Evolutionary conservation across 2,797 vertebrate genomes (phyloP), one percentile per base, ranked within the genome.

Genomic region (Decapterus maruadsi): DNA sequence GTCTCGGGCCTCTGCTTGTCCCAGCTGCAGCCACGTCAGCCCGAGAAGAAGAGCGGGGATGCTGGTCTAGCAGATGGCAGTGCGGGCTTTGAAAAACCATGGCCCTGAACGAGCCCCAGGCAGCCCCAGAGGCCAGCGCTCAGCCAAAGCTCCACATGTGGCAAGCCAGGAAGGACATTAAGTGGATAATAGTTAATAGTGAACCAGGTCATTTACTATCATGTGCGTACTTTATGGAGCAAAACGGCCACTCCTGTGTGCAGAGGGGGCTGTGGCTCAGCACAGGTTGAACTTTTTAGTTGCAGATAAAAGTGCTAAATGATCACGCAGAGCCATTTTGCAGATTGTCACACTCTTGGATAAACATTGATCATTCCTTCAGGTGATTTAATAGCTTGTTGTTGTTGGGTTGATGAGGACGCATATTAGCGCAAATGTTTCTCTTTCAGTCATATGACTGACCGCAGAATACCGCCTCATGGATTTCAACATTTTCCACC

Each of bases 151-250:
- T 86, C 82, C 87, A 88, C 93, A 93, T 92, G 93, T 90, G 93
- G 87, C 81, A 86, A 89, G 86, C 90, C 91, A 92, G 89, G 78
- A 90, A 91, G 89, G 92, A 94, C 93, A 95, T 95, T 94, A 94
- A 92, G 91, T 92, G 84, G 93, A 93, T 95, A 95, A 96, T 95
- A 91, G 93, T 95, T 96, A 96, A 96, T 96, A 90, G 90, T 90
- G 87, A 94, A 95, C 95, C 94, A 94, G 94, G 92, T 94, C 88
- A 95, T 94, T 95, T 95, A 93, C 92, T 89, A 94, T 95, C 94
- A 95, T 92, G 90, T 92, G 94, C 84, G 38, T 87, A 92, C 87
- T 95, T 95, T 94, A 95, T 96, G 94, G 92, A 94, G 90, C 94
- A 92, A 80, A 93, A 93, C 94, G 83, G 58, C 87, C 86, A 70